phyloP scores from a whole-genome alignment of 2,113 vertebrate genomes.

The Hippoglossus stenolepis region DNA sequence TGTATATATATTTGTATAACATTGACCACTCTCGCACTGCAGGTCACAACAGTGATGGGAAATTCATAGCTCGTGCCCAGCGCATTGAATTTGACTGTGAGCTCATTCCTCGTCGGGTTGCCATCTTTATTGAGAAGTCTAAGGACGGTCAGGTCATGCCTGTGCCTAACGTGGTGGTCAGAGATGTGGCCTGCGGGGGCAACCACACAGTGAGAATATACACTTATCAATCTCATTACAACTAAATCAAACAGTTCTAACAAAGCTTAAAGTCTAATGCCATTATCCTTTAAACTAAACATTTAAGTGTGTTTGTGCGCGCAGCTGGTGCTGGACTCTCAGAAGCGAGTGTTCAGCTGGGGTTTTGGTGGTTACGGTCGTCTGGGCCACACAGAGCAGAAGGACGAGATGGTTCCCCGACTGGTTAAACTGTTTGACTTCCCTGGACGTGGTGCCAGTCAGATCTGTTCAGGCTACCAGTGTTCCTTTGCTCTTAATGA shows the following conservation, averaged over 20 bases:
- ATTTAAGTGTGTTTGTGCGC: neutral
- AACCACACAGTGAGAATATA: conserved; percentile 90
- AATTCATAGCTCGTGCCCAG: conserved; percentile 96
- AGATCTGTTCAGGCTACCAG: conserved; percentile 92
- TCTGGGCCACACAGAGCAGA: conserved; percentile 93
- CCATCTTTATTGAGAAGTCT: conserved; percentile 97
- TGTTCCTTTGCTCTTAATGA: conserved; percentile 95
- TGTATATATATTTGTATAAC: neutral
- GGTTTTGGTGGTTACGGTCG: conserved; percentile 95
- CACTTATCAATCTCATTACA: neutral
- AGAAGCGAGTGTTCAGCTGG: conserved; percentile 97
- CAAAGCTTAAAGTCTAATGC: neutral
- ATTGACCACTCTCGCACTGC: neutral
- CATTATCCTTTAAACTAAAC: neutral
- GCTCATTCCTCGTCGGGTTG: conserved; percentile 91
- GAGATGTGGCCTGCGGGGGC: conserved; percentile 90
- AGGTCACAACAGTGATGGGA: conserved; percentile 98
- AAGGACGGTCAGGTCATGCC: conserved; percentile 95
- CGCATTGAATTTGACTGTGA: conserved; percentile 98
- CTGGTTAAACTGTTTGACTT: conserved; percentile 97
- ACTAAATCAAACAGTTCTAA: neutral
- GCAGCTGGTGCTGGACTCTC: conserved; percentile 93
- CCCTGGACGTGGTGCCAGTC: conserved; percentile 89
- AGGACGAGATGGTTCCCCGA: conserved; percentile 96
- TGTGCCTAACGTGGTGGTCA: conserved; percentile 94